Evolutionary conservation across 2,113 vertebrate genomes (phyloP).

Genomic region (Ictalurus punctatus): DNA sequence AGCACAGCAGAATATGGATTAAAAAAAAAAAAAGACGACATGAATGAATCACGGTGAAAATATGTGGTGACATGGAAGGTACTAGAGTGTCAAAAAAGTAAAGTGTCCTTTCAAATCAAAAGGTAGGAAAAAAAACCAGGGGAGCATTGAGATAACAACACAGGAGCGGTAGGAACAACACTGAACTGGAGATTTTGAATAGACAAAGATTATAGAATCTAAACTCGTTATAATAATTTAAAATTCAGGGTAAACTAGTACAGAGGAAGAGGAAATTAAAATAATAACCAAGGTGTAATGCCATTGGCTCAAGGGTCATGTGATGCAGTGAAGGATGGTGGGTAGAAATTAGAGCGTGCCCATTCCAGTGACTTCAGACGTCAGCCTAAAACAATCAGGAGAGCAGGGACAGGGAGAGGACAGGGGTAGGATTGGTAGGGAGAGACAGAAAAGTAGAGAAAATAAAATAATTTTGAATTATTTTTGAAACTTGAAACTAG

Average conservation of each 20-base stretch:
- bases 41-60: slow-evolving; percentile 45
- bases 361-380: slow-evolving; percentile 98
- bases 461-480: slow-evolving; percentile 68
- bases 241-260: slow-evolving; percentile 63
- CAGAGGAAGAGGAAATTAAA: slow-evolving; percentile 52
- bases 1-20: slow-evolving; percentile 30
- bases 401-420: slow-evolving; percentile 40
- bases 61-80: slow-evolving; percentile 56
- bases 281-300: slow-evolving; percentile 70
- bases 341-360: slow-evolving; percentile 86
- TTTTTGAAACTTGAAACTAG: slow-evolving; percentile 52
- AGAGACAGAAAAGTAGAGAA: slow-evolving; percentile 69
- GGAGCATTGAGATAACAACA: slow-evolving; percentile 57
- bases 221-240: slow-evolving; percentile 64
- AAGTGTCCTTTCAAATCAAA: slow-evolving; percentile 61
- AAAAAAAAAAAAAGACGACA: slow-evolving; percentile 10
- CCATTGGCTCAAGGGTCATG: slow-evolving; percentile 78
- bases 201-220: slow-evolving; percentile 61
- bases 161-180: slow-evolving; percentile 52
- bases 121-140: slow-evolving; percentile 29
- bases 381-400: slow-evolving; percentile 88
- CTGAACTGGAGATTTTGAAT: slow-evolving; percentile 51
- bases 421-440: slow-evolving; percentile 50
- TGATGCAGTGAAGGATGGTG: slow-evolving; percentile 75
- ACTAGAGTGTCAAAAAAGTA: slow-evolving; percentile 66